These are phyloP conservation scores for Cryptotermes secundus DNA, from an alignment of 1,140 invertebrate genomes.

Conservation along the genomic window DNA sequence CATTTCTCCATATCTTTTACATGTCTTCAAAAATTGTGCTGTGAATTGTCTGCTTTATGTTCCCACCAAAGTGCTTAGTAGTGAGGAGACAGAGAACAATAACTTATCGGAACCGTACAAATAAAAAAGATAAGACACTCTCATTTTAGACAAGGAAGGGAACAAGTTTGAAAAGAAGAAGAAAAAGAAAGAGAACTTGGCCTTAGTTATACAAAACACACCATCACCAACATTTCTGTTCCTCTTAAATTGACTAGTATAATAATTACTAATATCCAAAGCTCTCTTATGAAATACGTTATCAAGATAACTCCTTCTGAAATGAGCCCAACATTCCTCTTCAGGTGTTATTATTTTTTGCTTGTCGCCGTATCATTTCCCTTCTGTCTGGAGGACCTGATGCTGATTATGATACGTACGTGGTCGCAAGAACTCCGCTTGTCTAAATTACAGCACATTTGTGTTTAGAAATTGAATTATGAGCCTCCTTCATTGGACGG, in stretches of 20 bases:
- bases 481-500: not conserved
- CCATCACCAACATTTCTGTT: not conserved
- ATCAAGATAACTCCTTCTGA: not conserved
- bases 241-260: conserved; percentile 1
- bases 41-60: not conserved
- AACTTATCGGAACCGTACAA: not conserved
- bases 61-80: not conserved
- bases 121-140: not conserved
- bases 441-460: not conserved
- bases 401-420: not conserved
- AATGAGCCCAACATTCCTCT: not conserved
- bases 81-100: not conserved
- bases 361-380: not conserved
- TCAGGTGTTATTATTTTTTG: not conserved
- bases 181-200: not conserved
- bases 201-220: not conserved
- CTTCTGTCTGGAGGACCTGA: not conserved
- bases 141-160: not conserved
- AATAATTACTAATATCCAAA: not conserved
- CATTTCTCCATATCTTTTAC: not conserved
- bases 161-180: not conserved
- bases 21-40: not conserved
- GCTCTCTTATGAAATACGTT: not conserved
- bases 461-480: not conserved
- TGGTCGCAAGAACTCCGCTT: not conserved